Evolutionary conservation across 2,888 invertebrate genomes (phyloP), one percentile per base, ranked within the genome.

Genomic region (Drosophila barbarae): DNA sequence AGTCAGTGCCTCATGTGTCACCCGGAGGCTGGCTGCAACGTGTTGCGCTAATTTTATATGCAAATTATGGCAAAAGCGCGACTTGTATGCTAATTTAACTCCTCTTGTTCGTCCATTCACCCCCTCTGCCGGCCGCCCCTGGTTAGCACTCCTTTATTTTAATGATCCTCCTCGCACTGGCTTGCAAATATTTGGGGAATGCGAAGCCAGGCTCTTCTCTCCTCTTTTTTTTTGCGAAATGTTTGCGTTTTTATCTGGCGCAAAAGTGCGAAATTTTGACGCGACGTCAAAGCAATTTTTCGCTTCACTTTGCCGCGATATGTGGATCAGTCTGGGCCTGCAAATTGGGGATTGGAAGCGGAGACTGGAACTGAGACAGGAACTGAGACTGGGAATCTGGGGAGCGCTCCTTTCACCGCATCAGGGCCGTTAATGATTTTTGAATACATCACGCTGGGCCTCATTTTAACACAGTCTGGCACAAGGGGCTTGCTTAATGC

Each of bases 21-120:
- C 73, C 75, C 46, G 47, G 55, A 44, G 60, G 66, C 65, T 42
- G 56, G 63, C 49, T 52, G 63, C 68, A 72, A 78, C 76, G 75
- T 82, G 81, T 82, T 82, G 78, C 72, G 81, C 81, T 82, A 82
- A 82, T 82, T 82, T 82, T 82, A 83, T 84, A 82, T 82, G 81
- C 81, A 82, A 82, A 82, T 82, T 78, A 81, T 83, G 81, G 76
- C 78, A 76, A 84, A 77, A 83, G 83, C 78, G 69, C 78, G 73
- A 75, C 74, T 80, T 80, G 81, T 83, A 81, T 81, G 81, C 84
- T 81, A 81, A 81, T 81, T 81, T 81, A 58, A 46, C 63, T 42
- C 51, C 72, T 56, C 66, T 64, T 69, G 52, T 46, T 59, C 46
- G 42, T 30, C 49, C 21, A 53, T 28, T 35, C 44, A 18, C 38